Evolutionary conservation across 2,113 vertebrate species (phyloP).

Genomic region (Cygnus atratus): DNA sequence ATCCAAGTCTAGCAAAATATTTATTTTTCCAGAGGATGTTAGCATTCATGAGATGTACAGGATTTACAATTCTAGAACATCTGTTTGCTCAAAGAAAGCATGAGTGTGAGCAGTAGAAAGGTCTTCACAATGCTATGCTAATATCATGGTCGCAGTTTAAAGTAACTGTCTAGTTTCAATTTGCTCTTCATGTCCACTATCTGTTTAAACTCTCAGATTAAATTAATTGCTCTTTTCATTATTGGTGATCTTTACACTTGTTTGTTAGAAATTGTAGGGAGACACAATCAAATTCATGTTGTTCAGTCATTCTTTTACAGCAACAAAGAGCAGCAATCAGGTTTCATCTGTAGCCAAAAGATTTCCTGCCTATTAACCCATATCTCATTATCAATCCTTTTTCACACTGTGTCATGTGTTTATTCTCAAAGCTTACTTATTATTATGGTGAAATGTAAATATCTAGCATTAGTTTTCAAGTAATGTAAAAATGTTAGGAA

Average conservation of each 20-base stretch:
- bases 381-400: background rate
- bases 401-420: background rate
- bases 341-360: background rate
- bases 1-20: background rate
- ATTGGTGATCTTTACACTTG: background rate
- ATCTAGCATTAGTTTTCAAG: background rate
- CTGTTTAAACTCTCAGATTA: background rate
- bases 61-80: slow-evolving; percentile 41
- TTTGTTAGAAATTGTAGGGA: background rate
- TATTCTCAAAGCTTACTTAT: slow-evolving; percentile 11
- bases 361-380: background rate
- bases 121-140: background rate
- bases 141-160: background rate
- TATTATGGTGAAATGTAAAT: background rate
- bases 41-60: slow-evolving; percentile 13
- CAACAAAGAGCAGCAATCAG: background rate
- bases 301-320: slow-evolving; percentile 20
- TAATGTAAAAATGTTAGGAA: background rate
- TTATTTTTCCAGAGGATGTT: slow-evolving; percentile 45
- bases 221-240: slow-evolving; percentile 16
- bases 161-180: slow-evolving; percentile 16
- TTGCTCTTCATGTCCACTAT: background rate
- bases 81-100: slow-evolving; percentile 31
- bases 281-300: slow-evolving; percentile 7
- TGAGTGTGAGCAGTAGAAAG: background rate